These are phyloP conservation scores for Sebastes trivittatus DNA, from an alignment of 2,797 vertebrate genomes.

Conservation along the genomic window DNA sequence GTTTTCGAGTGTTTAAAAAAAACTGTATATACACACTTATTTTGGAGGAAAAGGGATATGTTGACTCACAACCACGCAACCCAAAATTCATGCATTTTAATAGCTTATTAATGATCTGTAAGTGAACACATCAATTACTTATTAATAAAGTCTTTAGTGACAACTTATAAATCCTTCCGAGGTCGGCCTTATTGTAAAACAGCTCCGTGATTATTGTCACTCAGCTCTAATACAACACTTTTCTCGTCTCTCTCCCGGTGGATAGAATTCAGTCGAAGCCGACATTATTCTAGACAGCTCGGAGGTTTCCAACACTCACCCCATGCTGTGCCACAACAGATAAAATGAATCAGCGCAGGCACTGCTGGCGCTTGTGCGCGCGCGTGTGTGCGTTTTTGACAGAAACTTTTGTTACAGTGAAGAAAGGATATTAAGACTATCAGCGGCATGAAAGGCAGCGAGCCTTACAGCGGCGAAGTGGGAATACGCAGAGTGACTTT, in stretches of 20 bases:
- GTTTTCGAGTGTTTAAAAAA: too few relatives aligned
- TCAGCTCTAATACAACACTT: constrained; percentile 38
- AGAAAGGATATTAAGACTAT: constrained; percentile 50
- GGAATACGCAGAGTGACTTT: constrained; percentile 35
- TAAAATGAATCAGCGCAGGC: constrained; percentile 61
- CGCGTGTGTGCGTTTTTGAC: constrained; percentile 48
- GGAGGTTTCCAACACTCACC: constrained; percentile 55
- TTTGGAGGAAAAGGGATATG: too few relatives aligned
- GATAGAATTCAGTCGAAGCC: constrained; percentile 48
- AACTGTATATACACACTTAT: too few relatives aligned
- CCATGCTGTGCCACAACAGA: constrained; percentile 65
- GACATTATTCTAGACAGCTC: constrained; percentile 67
- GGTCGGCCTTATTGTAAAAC: constrained; percentile 15
- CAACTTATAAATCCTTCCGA: constrained; percentile 25
- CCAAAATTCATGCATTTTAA: constrained; percentile 1
- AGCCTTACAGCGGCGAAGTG: constrained; percentile 23
- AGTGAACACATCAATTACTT: constrained; percentile 27
- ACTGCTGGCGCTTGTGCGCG: constrained; percentile 8
- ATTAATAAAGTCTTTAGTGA: constrained; percentile 21
- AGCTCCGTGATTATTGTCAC: constrained; percentile 31
- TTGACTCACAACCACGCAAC: background rate
- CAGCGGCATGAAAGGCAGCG: constrained; percentile 38
- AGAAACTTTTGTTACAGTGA: constrained; percentile 53
- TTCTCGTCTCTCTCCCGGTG: constrained; percentile 18
- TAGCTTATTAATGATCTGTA: background rate